phyloP scores from a whole-genome alignment of 2,797 vertebrate species.

The Arctocebus calabarensis region DNA sequence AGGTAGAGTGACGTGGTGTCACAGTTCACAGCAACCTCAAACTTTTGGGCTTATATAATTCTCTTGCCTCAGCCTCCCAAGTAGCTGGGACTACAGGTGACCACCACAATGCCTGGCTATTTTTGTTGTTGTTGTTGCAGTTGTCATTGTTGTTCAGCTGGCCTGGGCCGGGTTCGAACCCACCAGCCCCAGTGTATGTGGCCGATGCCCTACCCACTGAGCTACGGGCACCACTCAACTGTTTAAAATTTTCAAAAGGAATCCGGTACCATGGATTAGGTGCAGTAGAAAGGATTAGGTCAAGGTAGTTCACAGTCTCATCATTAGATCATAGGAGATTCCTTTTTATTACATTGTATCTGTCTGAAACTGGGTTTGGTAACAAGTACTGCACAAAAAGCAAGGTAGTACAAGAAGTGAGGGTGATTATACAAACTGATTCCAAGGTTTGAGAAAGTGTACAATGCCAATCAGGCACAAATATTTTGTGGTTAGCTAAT shows the following conservation, averaged over 20 bases:
- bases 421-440: not conserved
- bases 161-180: too few relatives aligned
- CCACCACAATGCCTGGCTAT: too few relatives aligned
- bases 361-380: slow-evolving; percentile 22
- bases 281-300: not conserved
- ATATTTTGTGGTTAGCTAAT: not conserved
- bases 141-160: too few relatives aligned
- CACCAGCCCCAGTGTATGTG: too few relatives aligned
- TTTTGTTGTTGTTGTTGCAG: too few relatives aligned
- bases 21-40: too few relatives aligned
- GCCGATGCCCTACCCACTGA: too few relatives aligned
- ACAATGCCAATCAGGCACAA: not conserved
- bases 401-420: not conserved
- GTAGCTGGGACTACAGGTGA: too few relatives aligned
- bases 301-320: slow-evolving; percentile 44
- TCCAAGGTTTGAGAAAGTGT: slow-evolving; percentile 20
- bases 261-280: slow-evolving; percentile 21
- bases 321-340: slow-evolving; percentile 29
- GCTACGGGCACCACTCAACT: not conserved
- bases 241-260: slow-evolving; percentile 51
- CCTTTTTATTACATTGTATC: not conserved
- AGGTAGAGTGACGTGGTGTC: too few relatives aligned
- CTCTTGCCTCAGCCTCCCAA: too few relatives aligned
- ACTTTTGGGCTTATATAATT: too few relatives aligned
- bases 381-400: slow-evolving; percentile 32